These are phyloP conservation scores for Drosophila arawakana DNA, from an alignment of 1,140 invertebrate species.

Conservation along the genomic window DNA sequence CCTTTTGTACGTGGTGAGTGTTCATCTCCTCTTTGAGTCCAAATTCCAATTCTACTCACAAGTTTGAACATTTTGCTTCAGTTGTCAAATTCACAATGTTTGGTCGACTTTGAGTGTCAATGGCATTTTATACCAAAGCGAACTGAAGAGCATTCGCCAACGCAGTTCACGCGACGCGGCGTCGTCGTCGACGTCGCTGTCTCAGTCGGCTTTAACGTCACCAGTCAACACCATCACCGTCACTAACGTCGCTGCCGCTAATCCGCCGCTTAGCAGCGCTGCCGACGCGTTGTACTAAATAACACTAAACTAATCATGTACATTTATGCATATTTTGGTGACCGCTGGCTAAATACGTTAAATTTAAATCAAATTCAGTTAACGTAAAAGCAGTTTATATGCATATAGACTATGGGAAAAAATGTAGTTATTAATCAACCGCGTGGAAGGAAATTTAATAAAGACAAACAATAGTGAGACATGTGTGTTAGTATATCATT, in stretches of 20 bases:
- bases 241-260: constrained; percentile 44
- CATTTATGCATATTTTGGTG: constrained; percentile 46
- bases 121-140: constrained; percentile 52
- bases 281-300: constrained; percentile 61
- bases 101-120: constrained; percentile 57
- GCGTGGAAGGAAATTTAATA: constrained; percentile 4
- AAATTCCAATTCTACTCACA: constrained; percentile 60
- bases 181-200: constrained; percentile 16
- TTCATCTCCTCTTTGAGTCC: constrained; percentile 1
- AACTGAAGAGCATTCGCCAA: constrained; percentile 34
- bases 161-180: constrained; percentile 8
- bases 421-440: neutral
- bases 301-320: constrained; percentile 57
- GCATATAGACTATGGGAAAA: neutral
- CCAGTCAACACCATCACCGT: constrained; percentile 25
- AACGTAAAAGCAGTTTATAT: constrained; percentile 23
- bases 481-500: too few relatives aligned
- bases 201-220: constrained; percentile 28
- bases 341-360: constrained; percentile 52
- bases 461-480: constrained; percentile 35
- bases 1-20: too few relatives aligned
- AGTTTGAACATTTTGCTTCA: constrained; percentile 81
- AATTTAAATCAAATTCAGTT: constrained; percentile 53
- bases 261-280: constrained; percentile 61
- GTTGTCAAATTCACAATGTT: constrained; percentile 76